Percentiles rank a stretch among this genome's conserved stretches.
phyloP scores from a whole-genome alignment of 2,888 invertebrate species.

The Drosophila paranaensis region DNA sequence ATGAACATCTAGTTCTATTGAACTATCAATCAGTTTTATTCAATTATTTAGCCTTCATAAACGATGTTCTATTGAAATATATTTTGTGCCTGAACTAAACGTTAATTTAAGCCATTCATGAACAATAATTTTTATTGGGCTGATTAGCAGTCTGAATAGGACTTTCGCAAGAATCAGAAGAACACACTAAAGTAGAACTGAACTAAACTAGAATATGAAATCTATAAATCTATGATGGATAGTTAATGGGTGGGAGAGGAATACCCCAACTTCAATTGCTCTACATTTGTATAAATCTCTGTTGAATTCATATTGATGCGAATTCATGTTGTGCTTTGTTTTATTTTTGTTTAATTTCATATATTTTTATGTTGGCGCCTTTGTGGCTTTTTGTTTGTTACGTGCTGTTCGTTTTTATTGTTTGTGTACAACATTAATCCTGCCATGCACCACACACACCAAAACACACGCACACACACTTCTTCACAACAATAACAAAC shows the following conservation, averaged over 20 bases:
- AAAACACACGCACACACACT: constrained; percentile 40
- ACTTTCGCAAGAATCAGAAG: neutral
- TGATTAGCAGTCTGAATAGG: too few species aligned
- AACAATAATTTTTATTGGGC: neutral
- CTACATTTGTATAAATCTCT: neutral
- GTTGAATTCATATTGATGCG: constrained; percentile 27
- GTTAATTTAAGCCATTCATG: neutral
- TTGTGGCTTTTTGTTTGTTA: constrained; percentile 65
- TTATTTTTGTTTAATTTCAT: constrained; percentile 3
- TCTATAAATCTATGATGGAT: too few species aligned
- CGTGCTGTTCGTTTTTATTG: constrained; percentile 73
- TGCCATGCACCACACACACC: constrained; percentile 57
- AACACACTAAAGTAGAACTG: too few species aligned
- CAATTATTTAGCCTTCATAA: too few species aligned
- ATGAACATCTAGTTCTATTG: too few species aligned
- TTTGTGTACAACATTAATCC: constrained; percentile 74
- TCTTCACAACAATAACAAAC: constrained; percentile 45
- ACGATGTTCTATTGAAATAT: too few species aligned
- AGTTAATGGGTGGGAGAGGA: too few species aligned
- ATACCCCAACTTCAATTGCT: too few species aligned
- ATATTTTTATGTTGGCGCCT: constrained; percentile 62
- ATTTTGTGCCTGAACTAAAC: too few species aligned
- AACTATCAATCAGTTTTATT: too few species aligned
- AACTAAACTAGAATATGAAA: too few species aligned
- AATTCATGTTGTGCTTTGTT: constrained; percentile 27